phyloP scores from a whole-genome alignment of 2,888 invertebrate species.

The Idaea straminata region DNA sequence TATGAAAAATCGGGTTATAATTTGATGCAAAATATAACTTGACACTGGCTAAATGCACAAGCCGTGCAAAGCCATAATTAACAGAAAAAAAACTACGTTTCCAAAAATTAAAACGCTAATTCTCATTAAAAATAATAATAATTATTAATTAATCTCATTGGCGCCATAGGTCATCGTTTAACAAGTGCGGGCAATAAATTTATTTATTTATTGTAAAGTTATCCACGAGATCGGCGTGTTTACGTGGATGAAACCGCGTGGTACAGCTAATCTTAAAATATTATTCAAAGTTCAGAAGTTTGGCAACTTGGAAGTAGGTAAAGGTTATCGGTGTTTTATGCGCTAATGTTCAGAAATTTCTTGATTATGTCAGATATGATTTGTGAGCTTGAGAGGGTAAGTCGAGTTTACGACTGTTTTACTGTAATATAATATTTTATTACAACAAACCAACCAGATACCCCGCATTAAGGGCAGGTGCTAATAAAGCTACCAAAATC shows the following conservation, averaged over 20 bases:
- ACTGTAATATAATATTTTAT: not conserved
- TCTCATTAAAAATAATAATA: too few species aligned
- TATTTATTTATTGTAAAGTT: not conserved
- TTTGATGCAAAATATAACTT: too few species aligned
- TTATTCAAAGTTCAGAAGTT: slow-evolving; percentile 15
- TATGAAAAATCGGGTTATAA: too few species aligned
- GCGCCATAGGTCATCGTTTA: too few species aligned
- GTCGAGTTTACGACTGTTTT: slow-evolving; percentile 16
- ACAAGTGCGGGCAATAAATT: too few species aligned
- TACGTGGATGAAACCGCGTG: not conserved
- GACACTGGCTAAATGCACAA: too few species aligned
- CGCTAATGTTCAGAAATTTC: slow-evolving; percentile 17
- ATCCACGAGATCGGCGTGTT: not conserved
- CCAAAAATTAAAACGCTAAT: too few species aligned
- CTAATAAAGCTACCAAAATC: too few species aligned
- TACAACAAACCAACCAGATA: not conserved
- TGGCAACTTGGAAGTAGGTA: slow-evolving; percentile 4
- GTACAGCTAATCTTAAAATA: slow-evolving; percentile 20
- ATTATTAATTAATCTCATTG: too few species aligned
- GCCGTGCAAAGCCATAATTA: too few species aligned
- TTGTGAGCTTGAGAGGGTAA: slow-evolving; percentile 11
- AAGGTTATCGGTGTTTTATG: slow-evolving; percentile 22
- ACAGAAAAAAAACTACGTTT: too few species aligned
- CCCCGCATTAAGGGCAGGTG: too few species aligned
- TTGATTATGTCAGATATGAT: slow-evolving; percentile 22